Conservation (phyloP, 2,888 invertebrate species). For the Odontomyia ornata region DNA sequence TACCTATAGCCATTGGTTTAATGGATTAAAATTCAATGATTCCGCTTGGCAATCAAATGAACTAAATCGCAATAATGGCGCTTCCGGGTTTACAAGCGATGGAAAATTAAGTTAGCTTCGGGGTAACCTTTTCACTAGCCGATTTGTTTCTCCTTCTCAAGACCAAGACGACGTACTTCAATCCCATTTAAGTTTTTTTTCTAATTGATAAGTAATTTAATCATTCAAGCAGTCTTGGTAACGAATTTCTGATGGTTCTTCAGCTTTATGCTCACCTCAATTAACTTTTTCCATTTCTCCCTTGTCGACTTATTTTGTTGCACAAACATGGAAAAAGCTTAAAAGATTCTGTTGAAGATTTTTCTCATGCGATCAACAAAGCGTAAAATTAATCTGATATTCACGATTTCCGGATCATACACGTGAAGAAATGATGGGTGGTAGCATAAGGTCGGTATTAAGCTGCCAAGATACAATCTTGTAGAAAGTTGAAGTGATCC, state of each 20-base stretch:
- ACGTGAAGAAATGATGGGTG: neutral
- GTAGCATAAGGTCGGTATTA: neutral
- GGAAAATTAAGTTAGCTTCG: neutral
- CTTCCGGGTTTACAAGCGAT: neutral
- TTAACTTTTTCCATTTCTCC: neutral
- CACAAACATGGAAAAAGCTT: neutral
- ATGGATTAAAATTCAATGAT: neutral
- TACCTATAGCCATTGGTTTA: neutral
- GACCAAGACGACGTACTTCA: neutral
- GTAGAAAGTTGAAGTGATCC: too few relatives aligned
- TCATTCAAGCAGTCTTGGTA: neutral
- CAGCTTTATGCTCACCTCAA: neutral
- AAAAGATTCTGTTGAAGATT: neutral
- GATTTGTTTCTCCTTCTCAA: neutral
- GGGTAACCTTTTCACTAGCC: neutral
- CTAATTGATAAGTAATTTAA: neutral
- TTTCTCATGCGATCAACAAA: neutral
- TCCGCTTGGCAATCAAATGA: neutral
- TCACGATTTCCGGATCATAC: neutral
- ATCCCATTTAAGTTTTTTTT: neutral
- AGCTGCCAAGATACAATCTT: neutral
- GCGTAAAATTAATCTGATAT: neutral
- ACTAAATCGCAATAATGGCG: constrained; percentile 3
- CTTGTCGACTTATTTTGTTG: neutral
- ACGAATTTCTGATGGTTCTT: neutral